Percentiles rank a stretch among this genome's conserved stretches.
phyloP scores from a whole-genome alignment of 2,888 invertebrate genomes.

The Zeuzera pyrina region DNA sequence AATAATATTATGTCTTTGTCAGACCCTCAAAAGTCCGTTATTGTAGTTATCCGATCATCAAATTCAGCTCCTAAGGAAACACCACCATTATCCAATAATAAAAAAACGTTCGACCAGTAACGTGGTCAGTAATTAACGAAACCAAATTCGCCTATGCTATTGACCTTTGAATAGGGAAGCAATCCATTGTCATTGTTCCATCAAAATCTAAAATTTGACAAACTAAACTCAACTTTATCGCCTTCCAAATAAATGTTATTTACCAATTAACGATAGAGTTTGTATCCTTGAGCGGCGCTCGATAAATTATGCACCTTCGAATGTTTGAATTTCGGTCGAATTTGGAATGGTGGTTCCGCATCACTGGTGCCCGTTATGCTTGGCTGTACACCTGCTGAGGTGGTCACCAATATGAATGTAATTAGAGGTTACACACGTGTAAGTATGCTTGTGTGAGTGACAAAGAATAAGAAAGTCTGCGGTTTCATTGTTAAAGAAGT shows the following conservation, averaged over 20 bases:
- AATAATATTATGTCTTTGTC: too few relatives aligned
- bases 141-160: constrained; percentile 60
- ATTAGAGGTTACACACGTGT: constrained; percentile 48
- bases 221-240: constrained; percentile 35
- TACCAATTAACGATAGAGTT: constrained; percentile 31
- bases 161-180: constrained; percentile 47
- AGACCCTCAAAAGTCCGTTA: too few relatives aligned
- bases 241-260: constrained; percentile 38
- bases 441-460: constrained; percentile 5
- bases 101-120: constrained; percentile 23
- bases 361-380: constrained; percentile 56
- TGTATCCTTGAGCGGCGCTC: constrained; percentile 32
- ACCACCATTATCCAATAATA: too few relatives aligned
- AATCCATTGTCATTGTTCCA: constrained; percentile 38
- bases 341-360: constrained; percentile 24
- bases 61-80: too few relatives aligned
- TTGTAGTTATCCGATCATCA: too few relatives aligned
- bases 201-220: constrained; percentile 25
- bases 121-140: constrained; percentile 53
- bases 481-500: constrained; percentile 54
- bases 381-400: constrained; percentile 55
- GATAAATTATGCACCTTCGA: constrained; percentile 23
- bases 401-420: constrained; percentile 66
- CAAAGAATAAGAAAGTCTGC: constrained; percentile 48
- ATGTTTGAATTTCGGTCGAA: neutral